phyloP scores from a whole-genome alignment of 2,113 vertebrate species.

The Rhinopomastus cyanomelas region DNA sequence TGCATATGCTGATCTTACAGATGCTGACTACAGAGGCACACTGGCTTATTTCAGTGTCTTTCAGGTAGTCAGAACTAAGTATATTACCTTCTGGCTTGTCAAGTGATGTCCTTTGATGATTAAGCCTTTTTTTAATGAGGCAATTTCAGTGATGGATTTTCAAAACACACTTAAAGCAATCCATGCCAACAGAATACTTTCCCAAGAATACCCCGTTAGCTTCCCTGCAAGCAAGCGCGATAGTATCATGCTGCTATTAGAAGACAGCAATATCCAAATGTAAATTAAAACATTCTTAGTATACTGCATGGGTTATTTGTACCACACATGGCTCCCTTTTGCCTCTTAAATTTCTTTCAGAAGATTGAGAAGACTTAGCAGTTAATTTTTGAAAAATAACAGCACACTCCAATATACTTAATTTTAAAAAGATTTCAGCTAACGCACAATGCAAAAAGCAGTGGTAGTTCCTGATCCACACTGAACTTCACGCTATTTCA shows the following conservation, averaged over 20 bases:
- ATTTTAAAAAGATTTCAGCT: not conserved
- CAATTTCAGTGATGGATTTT: not conserved
- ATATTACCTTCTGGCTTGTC: not conserved
- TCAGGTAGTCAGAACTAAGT: not conserved
- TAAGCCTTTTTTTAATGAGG: not conserved
- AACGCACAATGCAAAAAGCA: not conserved
- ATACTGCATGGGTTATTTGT: not conserved
- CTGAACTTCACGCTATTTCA: not conserved
- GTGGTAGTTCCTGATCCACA: not conserved
- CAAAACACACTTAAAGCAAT: not conserved
- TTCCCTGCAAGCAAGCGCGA: not conserved
- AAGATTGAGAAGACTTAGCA: not conserved
- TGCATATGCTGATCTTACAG: not conserved
- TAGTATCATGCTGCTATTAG: not conserved
- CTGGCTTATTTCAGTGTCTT: not conserved
- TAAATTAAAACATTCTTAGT: not conserved
- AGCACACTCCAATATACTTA: not conserved
- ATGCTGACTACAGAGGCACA: not conserved
- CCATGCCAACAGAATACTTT: not conserved
- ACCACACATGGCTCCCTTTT: not conserved
- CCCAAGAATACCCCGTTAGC: not conserved
- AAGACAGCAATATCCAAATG: not conserved
- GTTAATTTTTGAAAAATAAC: not conserved
- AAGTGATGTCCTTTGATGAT: not conserved
- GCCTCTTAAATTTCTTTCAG: not conserved